phyloP scores from a whole-genome alignment of 1,140 invertebrate genomes.

The Acromyrmex charruanus region DNA sequence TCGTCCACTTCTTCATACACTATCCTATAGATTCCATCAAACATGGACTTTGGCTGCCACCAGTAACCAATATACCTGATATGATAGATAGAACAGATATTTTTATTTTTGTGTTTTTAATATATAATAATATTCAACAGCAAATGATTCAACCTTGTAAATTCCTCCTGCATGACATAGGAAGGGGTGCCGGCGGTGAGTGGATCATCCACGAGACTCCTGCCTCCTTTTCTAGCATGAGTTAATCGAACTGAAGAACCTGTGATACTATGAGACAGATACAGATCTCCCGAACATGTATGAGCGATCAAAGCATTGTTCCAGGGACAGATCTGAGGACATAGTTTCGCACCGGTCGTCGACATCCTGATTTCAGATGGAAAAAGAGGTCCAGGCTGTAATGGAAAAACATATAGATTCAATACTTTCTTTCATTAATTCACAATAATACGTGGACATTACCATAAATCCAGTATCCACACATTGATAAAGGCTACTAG shows the following conservation, averaged over 20 bases:
- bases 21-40: slow-evolving; percentile 94
- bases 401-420: slow-evolving; percentile 46
- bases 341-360: slow-evolving; percentile 91
- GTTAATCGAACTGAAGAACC: slow-evolving; percentile 92
- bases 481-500: slow-evolving; percentile 94
- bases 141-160: slow-evolving; percentile 88
- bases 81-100: slow-evolving; percentile 22
- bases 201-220: slow-evolving; percentile 93
- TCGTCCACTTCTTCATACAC: slow-evolving; percentile 99
- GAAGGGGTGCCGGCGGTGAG: slow-evolving; percentile 96
- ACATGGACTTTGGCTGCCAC: slow-evolving; percentile 94
- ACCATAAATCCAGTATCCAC: slow-evolving; percentile 91
- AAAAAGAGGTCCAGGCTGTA: slow-evolving; percentile 90
- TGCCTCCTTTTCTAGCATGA: slow-evolving; percentile 92
- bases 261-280: slow-evolving; percentile 93
- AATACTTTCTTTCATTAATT: background rate
- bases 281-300: slow-evolving; percentile 96
- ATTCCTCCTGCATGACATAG: slow-evolving; percentile 99
- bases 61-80: slow-evolving; percentile 97
- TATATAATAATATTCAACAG: background rate
- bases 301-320: slow-evolving; percentile 96
- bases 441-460: slow-evolving; percentile 64
- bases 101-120: background rate
- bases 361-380: slow-evolving; percentile 91
- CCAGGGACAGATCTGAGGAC: slow-evolving; percentile 96